Conservation (phyloP, 2,888 invertebrate genomes). For the Aspidapion aeneum region DNA sequence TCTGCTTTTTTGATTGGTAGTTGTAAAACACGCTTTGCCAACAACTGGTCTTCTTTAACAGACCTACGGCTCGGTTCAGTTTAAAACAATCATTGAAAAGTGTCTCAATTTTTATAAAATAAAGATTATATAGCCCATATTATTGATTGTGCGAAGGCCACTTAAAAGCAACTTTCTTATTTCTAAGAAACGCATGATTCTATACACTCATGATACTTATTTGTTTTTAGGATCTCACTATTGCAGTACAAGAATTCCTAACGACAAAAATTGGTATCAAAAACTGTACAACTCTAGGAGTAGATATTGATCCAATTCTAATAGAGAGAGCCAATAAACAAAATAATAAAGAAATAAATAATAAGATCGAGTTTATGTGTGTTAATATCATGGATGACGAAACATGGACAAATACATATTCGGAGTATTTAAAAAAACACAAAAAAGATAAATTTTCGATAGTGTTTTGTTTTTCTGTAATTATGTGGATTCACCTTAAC, state of each 20-base stretch:
- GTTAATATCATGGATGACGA: conserved; percentile 57
- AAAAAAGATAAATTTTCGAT: conserved; percentile 58
- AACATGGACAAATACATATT: conserved; percentile 2
- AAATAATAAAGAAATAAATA: conserved; percentile 45
- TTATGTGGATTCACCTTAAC: conserved; percentile 91
- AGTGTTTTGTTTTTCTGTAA: conserved; percentile 77
- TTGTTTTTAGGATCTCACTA: conserved; percentile 61
- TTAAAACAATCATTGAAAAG: no score
- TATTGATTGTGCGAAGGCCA: no score
- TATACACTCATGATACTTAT: no score
- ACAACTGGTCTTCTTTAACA: no score
- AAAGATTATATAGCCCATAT: no score
- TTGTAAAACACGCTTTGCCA: no score
- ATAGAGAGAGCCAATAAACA: conserved; percentile 63
- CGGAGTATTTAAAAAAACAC: conserved; percentile 48
- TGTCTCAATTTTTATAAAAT: no score
- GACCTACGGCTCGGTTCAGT: no score
- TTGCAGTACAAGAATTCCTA: conserved; percentile 54
- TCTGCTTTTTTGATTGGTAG: no score
- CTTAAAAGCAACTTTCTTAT: no score
- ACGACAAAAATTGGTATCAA: conserved; percentile 43
- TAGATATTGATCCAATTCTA: conserved; percentile 72
- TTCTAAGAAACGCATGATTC: no score
- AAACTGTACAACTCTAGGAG: conserved; percentile 55
- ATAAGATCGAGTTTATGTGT: conserved; percentile 57